Conservation (phyloP, 2,888 invertebrate genomes). For the Andrena flavipes region DNA sequence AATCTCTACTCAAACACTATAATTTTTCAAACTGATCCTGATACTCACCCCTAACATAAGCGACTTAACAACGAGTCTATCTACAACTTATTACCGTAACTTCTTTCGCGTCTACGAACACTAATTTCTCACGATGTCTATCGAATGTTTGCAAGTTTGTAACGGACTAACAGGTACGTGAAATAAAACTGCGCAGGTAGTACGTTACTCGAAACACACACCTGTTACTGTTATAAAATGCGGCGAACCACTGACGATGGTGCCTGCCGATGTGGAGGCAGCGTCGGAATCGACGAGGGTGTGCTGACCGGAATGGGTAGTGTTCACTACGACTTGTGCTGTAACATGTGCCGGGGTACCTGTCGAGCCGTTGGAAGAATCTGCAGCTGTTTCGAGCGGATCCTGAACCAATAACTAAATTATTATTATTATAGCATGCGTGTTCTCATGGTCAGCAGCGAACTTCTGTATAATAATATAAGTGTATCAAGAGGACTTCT, state of each 20-base stretch:
- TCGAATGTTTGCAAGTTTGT: background rate
- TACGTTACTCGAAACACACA: conserved; percentile 73
- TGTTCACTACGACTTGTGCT: conserved; percentile 85
- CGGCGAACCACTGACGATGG: conserved; percentile 85
- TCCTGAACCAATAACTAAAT: conserved; percentile 83
- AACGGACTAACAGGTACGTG: background rate
- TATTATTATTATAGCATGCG: conserved; percentile 73
- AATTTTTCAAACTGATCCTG: conserved; percentile 69
- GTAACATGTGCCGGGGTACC: conserved; percentile 85
- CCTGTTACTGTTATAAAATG: conserved; percentile 91
- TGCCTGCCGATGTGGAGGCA: conserved; percentile 85
- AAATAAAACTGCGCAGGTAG: conserved; percentile 1
- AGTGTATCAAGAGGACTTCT: background rate
- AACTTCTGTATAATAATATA: conserved; percentile 36
- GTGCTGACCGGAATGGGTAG: conserved; percentile 85
- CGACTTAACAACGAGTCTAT: conserved; percentile 37
- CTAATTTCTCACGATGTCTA: conserved; percentile 1
- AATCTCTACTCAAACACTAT: conserved; percentile 77
- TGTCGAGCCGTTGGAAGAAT: conserved; percentile 87
- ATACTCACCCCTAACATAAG: conserved; percentile 62
- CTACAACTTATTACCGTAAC: conserved; percentile 71
- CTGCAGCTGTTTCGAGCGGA: conserved; percentile 86
- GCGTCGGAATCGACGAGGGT: conserved; percentile 85
- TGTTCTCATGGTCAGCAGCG: conserved; percentile 66
- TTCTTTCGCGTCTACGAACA: background rate